phyloP scores from a whole-genome alignment of 2,113 vertebrate genomes.

The Peromyscus polionotus region DNA sequence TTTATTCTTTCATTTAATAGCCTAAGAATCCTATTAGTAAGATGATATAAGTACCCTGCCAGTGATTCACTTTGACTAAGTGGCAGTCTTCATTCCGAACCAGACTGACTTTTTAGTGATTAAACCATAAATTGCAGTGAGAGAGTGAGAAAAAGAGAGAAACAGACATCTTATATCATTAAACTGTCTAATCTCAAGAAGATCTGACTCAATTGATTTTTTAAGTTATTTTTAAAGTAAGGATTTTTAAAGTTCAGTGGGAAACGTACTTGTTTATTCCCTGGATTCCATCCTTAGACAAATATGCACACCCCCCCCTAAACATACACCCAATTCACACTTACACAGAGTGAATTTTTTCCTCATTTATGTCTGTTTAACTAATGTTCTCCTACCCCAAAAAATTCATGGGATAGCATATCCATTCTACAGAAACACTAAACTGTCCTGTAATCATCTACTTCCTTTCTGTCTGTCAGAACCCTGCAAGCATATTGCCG shows the following conservation, averaged over 20 bases:
- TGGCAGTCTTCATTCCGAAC: slow-evolving; percentile 32
- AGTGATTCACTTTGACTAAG: slow-evolving; percentile 14
- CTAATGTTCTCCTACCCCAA: not conserved
- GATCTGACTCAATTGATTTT: not conserved
- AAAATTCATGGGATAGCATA: not conserved
- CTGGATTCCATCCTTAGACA: not conserved
- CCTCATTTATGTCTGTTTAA: not conserved
- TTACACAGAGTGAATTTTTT: not conserved
- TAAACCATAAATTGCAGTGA: not conserved
- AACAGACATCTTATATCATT: not conserved
- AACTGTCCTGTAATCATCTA: not conserved
- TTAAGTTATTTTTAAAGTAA: not conserved
- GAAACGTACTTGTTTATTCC: not conserved
- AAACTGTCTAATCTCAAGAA: not conserved
- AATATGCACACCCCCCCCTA: not conserved
- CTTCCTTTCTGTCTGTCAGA: not conserved
- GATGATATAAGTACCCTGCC: slow-evolving; percentile 11
- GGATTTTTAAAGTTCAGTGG: not conserved
- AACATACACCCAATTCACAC: not conserved
- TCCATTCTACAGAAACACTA: slow-evolving; percentile 5
- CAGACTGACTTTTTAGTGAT: slow-evolving; percentile 34
- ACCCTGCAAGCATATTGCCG: not conserved
- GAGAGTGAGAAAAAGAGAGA: not conserved
- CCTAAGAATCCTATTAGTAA: slow-evolving; percentile 7
- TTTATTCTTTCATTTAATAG: slow-evolving; percentile 56